These are phyloP conservation scores for Pemphredon lugubris DNA, from an alignment of 2,888 invertebrate species.

Conservation along the genomic window DNA sequence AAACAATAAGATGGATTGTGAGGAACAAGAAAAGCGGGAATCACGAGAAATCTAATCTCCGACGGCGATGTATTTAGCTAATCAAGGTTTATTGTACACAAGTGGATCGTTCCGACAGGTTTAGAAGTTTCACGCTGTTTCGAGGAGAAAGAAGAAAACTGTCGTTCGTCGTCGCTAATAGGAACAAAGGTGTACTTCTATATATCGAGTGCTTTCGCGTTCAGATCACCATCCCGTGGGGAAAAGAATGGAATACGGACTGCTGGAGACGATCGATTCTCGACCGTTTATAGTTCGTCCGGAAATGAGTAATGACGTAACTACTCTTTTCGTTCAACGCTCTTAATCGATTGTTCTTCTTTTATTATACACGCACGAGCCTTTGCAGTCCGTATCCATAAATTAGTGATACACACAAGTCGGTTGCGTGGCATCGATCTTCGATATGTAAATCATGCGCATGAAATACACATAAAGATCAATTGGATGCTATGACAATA, in stretches of 20 bases:
- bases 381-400: conserved; percentile 49
- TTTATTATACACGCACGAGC: conserved; percentile 38
- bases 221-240: conserved; percentile 42
- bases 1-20: no score
- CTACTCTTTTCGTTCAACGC: conserved; percentile 15
- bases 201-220: conserved; percentile 42
- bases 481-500: conserved; percentile 49
- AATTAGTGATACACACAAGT: conserved; percentile 58
- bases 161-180: conserved; percentile 14
- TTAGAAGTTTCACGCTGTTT: not conserved
- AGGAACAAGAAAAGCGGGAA: not conserved
- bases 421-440: conserved; percentile 43
- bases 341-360: conserved; percentile 3
- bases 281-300: conserved; percentile 17
- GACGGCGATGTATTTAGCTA: not conserved
- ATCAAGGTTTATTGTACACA: not conserved
- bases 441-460: conserved; percentile 54
- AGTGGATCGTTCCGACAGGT: not conserved
- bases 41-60: not conserved
- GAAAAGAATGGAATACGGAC: conserved; percentile 37
- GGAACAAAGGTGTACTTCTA: conserved; percentile 24
- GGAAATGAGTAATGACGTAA: conserved; percentile 4
- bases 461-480: conserved; percentile 46
- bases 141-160: not conserved
- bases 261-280: conserved; percentile 28